Evolutionary conservation across 92 coral and sea anemone genomes (phyloP).

Genomic region (Parazoanthus darwini): DNA sequence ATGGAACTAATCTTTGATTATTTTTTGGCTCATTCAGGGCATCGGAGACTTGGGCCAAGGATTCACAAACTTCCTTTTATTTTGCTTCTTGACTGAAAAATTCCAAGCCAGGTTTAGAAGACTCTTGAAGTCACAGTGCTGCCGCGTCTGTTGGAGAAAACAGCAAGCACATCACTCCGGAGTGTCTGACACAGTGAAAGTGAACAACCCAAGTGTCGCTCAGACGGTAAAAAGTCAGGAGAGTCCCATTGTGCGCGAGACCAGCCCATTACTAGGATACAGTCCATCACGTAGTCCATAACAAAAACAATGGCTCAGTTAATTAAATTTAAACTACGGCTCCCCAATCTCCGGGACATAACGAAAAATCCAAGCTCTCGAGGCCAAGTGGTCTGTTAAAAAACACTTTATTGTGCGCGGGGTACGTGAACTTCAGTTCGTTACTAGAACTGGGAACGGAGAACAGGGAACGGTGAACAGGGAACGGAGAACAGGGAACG

Average conservation of each 20-base stretch:
- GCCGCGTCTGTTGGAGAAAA: background rate
- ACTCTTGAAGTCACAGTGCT: conserved; percentile 11
- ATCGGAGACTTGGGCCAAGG: conserved; percentile 91
- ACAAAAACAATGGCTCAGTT: background rate
- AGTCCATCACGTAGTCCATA: background rate
- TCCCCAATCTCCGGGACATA: too few species aligned
- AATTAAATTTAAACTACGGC: too few species aligned
- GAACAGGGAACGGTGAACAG: too few species aligned
- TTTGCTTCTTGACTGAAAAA: conserved; percentile 79
- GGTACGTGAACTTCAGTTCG: too few species aligned
- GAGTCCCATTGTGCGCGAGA: background rate
- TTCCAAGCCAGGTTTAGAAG: conserved; percentile 59
- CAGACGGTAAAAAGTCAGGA: background rate
- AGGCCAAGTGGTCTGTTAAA: too few species aligned
- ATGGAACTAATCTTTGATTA: background rate
- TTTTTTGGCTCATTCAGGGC: conserved; percentile 53
- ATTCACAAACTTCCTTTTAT: conserved; percentile 85
- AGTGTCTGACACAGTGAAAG: background rate
- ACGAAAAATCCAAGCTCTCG: too few species aligned
- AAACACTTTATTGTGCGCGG: too few species aligned
- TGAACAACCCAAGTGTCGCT: background rate
- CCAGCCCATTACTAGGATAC: conserved; percentile 10
- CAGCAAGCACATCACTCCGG: background rate
- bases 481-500: too few species aligned
- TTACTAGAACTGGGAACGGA: too few species aligned